Evolutionary conservation across 2,797 vertebrate genomes (phyloP), one percentile per base, ranked within the genome.

Genomic region (Masticophis lateralis): DNA sequence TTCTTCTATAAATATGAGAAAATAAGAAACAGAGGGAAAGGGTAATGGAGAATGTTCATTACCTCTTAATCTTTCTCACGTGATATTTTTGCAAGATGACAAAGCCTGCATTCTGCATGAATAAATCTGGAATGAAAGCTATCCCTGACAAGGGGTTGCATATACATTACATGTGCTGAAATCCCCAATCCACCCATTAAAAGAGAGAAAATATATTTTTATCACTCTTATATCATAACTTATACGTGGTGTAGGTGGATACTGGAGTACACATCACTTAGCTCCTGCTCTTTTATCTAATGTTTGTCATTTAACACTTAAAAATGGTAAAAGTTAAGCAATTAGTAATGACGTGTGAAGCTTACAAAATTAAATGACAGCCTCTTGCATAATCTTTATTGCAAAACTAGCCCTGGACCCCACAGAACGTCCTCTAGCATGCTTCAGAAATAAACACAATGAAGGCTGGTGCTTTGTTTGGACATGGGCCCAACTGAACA

Each of bases 1-100:
- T 92, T 95, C 94, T 96, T 88, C 95, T 96, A 93, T 97, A 96
- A 97, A 95, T 53, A 93, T 53, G 95, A 94, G 96, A 96, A 96
- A 96, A 95, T 92, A 86, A 96, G 96, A 97, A 96, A 96, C 9
- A 47, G 66, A 83, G 93, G 92, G 91, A 96, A 95, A 96, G 93
- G 92, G 94, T 96, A 93, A 93, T 86, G 28, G 43, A 91, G 56
- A 91, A 63, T 14, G 11, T 86, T 63, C 90, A 86, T 91, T 93
- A 86, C 92, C 55, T 89, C 47, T 89, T 93, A 93, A 93, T 91
- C 90, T 14, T 91, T 93, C 57, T 59, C 93, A 93, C 79, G 89
- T 91, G 90, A 87, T 61, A 83, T 56, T 63, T 86, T 86, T 86
- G n/a, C 87, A 91, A 66, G n/a, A 89, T 56, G 90, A 57, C 66